These are phyloP conservation scores for Cynopterus sphinx DNA, from an alignment of 2,797 vertebrate species.

Conservation along the genomic window DNA sequence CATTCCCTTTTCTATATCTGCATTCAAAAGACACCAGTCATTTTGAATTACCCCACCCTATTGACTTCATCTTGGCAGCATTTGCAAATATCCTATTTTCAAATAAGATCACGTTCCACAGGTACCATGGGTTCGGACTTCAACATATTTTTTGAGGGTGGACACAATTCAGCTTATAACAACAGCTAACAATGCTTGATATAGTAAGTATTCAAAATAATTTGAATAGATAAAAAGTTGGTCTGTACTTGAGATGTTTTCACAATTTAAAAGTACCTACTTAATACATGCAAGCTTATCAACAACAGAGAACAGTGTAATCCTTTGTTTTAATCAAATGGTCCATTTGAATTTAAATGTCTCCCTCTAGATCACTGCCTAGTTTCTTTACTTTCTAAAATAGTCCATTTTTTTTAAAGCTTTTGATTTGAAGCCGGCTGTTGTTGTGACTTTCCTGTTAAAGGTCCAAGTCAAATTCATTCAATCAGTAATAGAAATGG, in stretches of 20 bases:
- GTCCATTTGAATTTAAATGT: neutral
- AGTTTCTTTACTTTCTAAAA: neutral
- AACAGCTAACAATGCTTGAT: neutral
- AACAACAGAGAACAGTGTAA: neutral
- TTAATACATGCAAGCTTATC: neutral
- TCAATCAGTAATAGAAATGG: conserved; percentile 24
- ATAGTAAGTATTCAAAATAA: neutral
- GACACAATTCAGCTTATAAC: neutral
- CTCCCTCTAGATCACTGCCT: neutral
- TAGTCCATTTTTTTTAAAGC: conserved; percentile 1
- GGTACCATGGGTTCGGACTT: neutral
- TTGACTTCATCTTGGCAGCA: neutral
- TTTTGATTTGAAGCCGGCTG: conserved; percentile 37
- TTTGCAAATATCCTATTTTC: neutral
- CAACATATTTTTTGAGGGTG: fast-evolving
- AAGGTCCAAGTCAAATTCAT: neutral
- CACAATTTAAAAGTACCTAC: neutral
- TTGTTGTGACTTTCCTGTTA: conserved; percentile 21
- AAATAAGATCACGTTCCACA: neutral
- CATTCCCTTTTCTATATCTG: fast-evolving
- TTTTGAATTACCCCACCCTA: neutral
- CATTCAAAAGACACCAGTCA: neutral
- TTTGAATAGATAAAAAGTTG: neutral
- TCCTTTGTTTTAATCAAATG: neutral
- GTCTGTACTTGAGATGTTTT: neutral